Percentiles rank a stretch among this genome's conserved stretches.
Evolutionary conservation across 1,140 invertebrate genomes (phyloP).

Genomic region (Chelonus insularis): DNA sequence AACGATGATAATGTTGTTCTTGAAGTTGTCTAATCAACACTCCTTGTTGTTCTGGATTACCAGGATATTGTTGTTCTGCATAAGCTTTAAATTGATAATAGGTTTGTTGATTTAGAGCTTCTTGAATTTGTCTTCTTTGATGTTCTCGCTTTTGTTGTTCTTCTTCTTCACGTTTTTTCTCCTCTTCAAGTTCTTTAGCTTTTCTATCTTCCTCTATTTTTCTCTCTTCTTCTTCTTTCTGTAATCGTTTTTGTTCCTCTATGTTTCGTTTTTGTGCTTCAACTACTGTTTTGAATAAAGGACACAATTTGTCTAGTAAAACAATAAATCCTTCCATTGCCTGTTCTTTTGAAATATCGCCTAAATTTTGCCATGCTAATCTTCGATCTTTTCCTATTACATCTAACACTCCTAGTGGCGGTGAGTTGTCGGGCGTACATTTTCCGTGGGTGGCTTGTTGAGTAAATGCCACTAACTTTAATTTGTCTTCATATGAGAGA

Average conservation of each 20-base stretch:
- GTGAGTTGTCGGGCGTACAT: conserved; percentile 71
- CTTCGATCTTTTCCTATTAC: conserved; percentile 92
- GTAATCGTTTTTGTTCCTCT: conserved; percentile 72
- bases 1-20: conserved; percentile 97
- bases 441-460: conserved; percentile 90
- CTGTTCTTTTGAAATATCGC: conserved; percentile 80
- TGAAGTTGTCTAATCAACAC: conserved; percentile 90
- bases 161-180: conserved; percentile 65
- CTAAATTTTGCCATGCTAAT: conserved; percentile 90
- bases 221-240: conserved; percentile 59
- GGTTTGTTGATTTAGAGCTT: conserved; percentile 95
- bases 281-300: conserved; percentile 86
- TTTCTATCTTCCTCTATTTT: conserved; percentile 60
- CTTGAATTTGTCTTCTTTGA: conserved; percentile 83
- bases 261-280: conserved; percentile 87
- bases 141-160: conserved; percentile 64
- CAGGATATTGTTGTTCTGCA: conserved; percentile 94
- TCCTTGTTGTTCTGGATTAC: conserved; percentile 90
- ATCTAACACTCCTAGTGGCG: conserved; percentile 89
- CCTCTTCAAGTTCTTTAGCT: conserved; percentile 66
- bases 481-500: conserved; percentile 90
- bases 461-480: conserved; percentile 87
- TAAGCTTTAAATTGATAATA: conserved; percentile 92
- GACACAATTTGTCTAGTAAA: conserved; percentile 82
- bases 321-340: conserved; percentile 93